Base-by-base conservation (phyloP, 1,140 invertebrate genomes). In the Procambarus virginalis region DNA sequence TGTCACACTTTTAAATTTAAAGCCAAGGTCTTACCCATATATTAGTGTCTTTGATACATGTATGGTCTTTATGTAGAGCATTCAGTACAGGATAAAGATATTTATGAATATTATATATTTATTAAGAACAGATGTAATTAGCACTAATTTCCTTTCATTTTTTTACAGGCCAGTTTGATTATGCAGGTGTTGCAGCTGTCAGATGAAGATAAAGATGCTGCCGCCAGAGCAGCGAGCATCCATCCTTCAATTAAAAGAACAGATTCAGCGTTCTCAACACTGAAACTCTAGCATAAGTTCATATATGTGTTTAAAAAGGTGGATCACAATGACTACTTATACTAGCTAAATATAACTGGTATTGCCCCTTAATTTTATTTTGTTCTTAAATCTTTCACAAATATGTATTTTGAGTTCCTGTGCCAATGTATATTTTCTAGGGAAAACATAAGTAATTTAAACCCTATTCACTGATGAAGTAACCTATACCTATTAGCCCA, bases 141-240 rank as follows among this genome's bases (percentile, higher is more conserved):
- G 3, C 17, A 64, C 60, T 64, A 64, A 64, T 20, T 20, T 64
- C 12, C 17, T 0, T 76, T 58, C 48, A 64, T 17, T 81, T 82
- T 92, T 45, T 94, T 94, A 22, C 93, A 97, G 96, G 98, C 98
- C 91, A 98, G 97, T 0, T 94, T 99, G 58, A 99, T 99, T 92
- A 99, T 99, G 98, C 98, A 99, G 96, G 99, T 99, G 8, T 94
- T 99, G 88, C 98, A 99, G 94, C 94, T 99, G 79, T 98, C 98
- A 9, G 99, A 99, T 93, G 98, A 99, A 93, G 94, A 99, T 99
- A 90, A 96, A 97, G 2, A 96, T 98, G 95, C 94, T 99, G 90
- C 98, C 99, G 10, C 97, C 98, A 20, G 99, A 99, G 93, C 99
- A 99, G 94, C 95, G 98, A 60, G 97, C 98, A 93, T 99, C 98